phyloP scores from a whole-genome alignment of 1,140 invertebrate genomes.

The Drosophila carrolli region DNA sequence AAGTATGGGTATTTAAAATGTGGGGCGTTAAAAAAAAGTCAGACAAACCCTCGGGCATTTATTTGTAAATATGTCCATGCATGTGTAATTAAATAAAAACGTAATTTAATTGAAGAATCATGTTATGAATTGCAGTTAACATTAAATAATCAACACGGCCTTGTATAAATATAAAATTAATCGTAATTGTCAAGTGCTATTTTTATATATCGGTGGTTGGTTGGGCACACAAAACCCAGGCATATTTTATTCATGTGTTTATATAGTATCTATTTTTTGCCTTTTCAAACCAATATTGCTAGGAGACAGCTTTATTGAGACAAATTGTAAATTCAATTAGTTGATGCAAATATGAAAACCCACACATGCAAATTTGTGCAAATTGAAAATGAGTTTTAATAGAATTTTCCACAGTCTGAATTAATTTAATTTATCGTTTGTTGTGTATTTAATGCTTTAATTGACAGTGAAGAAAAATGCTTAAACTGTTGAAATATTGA shows the following conservation, averaged over 20 bases:
- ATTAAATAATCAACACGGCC: constrained; percentile 46
- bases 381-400: constrained; percentile 25
- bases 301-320: constrained; percentile 3
- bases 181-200: constrained; percentile 61
- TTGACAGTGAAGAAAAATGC: constrained; percentile 29
- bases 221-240: constrained; percentile 35
- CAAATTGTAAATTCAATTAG: constrained; percentile 42
- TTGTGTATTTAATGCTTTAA: constrained; percentile 24
- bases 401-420: constrained; percentile 18
- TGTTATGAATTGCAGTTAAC: constrained; percentile 30
- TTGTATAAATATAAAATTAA: constrained; percentile 51
- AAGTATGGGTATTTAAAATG: constrained; percentile 4
- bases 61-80: constrained; percentile 12
- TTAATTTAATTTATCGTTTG: constrained; percentile 24
- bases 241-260: constrained; percentile 28
- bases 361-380: constrained; percentile 3
- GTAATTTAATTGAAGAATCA: constrained; percentile 58
- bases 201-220: constrained; percentile 72
- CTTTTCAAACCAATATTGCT: constrained; percentile 18
- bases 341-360: constrained; percentile 23
- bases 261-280: constrained; percentile 18
- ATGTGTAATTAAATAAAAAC: constrained; percentile 44
- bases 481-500: not conserved
- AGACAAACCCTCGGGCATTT: not conserved
- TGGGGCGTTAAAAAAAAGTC: not conserved